These are phyloP conservation scores for Leucophora obtusa DNA, from an alignment of 2,888 invertebrate species.

Conservation along the genomic window DNA sequence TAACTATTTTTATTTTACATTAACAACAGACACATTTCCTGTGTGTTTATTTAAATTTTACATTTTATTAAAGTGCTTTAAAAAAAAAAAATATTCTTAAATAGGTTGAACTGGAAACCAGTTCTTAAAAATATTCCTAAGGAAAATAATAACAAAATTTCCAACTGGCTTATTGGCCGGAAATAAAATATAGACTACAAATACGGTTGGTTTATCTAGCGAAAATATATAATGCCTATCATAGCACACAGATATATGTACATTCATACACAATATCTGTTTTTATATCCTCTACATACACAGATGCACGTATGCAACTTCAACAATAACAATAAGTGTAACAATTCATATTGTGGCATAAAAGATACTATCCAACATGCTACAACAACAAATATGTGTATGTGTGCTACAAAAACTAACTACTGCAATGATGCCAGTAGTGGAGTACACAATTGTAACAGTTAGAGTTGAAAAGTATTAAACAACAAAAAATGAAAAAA, in stretches of 20 bases:
- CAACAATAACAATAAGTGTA: conserved; percentile 6
- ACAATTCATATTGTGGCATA: neutral
- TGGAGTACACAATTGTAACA: neutral
- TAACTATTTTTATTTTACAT: no score
- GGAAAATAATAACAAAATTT: neutral
- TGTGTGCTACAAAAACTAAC: no score
- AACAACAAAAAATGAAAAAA: neutral
- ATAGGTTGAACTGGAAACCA: no score
- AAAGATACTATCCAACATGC: neutral
- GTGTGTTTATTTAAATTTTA: no score
- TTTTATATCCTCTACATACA: neutral
- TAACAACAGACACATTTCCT: no score
- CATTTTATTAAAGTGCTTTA: no score
- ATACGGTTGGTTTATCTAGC: conserved; percentile 10
- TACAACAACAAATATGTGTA: neutral
- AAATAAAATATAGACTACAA: conserved; percentile 20
- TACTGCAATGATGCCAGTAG: conserved; percentile 1
- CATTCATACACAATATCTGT: neutral
- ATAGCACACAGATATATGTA: neutral
- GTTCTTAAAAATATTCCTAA: no score
- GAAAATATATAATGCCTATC: neutral
- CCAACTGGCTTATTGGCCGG: conserved; percentile 5
- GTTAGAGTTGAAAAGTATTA: neutral
- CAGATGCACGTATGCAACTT: neutral
- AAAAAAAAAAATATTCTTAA: no score